Percentiles rank a stretch among this genome's conserved stretches.
These are phyloP conservation scores for Amphibalanus amphitrite DNA, from an alignment of 1,140 invertebrate genomes.

Conservation along the genomic window DNA sequence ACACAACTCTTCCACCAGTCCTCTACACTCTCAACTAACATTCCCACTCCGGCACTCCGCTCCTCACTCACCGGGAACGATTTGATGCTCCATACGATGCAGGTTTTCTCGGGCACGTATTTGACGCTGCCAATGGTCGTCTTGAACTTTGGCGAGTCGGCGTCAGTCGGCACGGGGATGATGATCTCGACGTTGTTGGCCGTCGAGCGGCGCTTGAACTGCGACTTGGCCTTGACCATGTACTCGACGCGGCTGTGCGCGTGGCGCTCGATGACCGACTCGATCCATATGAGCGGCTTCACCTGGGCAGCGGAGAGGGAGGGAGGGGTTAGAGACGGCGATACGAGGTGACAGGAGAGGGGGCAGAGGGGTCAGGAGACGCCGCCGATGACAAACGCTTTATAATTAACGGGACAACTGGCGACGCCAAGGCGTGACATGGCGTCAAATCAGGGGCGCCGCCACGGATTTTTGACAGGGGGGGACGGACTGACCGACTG, in stretches of 20 bases:
- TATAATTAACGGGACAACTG: too few relatives aligned
- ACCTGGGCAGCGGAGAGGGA: conserved; percentile 31
- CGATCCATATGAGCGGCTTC: conserved; percentile 98
- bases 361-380: too few relatives aligned
- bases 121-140: conserved; percentile 95
- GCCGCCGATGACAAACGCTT: too few relatives aligned
- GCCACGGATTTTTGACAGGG: too few relatives aligned
- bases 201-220: conserved; percentile 94
- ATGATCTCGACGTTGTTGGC: conserved; percentile 99
- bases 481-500: too few relatives aligned
- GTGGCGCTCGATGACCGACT: conserved; percentile 97
- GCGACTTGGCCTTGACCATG: conserved; percentile 99
- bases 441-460: too few relatives aligned
- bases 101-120: conserved; percentile 93
- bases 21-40: too few relatives aligned
- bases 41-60: neutral
- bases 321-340: too few relatives aligned
- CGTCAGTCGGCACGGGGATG: conserved; percentile 95
- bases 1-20: too few relatives aligned
- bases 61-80: conserved; percentile 62
- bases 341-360: too few relatives aligned
- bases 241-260: conserved; percentile 95
- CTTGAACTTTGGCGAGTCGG: conserved; percentile 97
- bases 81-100: conserved; percentile 98
- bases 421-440: too few relatives aligned